These are phyloP conservation scores for Pedetes capensis DNA, from an alignment of 2,113 vertebrate species.

Conservation along the genomic window DNA sequence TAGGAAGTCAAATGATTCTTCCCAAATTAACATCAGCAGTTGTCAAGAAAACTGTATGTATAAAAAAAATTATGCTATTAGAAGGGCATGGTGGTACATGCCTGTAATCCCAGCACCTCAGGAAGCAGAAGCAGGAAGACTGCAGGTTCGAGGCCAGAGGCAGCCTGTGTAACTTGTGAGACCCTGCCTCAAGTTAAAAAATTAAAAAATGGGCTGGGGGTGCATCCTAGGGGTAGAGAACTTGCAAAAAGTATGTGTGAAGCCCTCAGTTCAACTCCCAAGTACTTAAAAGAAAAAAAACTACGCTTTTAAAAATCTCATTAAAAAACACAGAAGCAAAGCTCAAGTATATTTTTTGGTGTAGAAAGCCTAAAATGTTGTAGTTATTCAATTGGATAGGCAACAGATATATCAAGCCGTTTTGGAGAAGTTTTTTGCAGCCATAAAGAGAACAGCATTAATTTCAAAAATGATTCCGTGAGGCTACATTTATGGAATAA, in stretches of 20 bases:
- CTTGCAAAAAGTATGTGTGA: no score
- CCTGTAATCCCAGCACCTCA: no score
- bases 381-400: neutral
- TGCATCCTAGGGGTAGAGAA: no score
- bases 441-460: neutral
- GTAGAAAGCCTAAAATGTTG: neutral
- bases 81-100: no score
- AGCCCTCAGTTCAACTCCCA: no score
- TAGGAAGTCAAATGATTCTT: neutral
- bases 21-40: neutral
- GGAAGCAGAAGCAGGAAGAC: no score
- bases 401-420: neutral
- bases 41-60: neutral
- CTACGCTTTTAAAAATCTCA: slow-evolving; percentile 8
- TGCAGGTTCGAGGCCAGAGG: no score
- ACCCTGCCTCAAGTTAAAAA: no score
- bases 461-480: neutral
- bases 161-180: no score
- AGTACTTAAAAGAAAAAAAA: no score
- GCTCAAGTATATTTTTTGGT: neutral
- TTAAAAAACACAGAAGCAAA: neutral
- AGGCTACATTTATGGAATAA: neutral
- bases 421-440: neutral
- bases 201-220: no score
- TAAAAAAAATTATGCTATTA: no score